Conservation (phyloP, 2,888 invertebrate genomes). For the Perdita meconis region DNA sequence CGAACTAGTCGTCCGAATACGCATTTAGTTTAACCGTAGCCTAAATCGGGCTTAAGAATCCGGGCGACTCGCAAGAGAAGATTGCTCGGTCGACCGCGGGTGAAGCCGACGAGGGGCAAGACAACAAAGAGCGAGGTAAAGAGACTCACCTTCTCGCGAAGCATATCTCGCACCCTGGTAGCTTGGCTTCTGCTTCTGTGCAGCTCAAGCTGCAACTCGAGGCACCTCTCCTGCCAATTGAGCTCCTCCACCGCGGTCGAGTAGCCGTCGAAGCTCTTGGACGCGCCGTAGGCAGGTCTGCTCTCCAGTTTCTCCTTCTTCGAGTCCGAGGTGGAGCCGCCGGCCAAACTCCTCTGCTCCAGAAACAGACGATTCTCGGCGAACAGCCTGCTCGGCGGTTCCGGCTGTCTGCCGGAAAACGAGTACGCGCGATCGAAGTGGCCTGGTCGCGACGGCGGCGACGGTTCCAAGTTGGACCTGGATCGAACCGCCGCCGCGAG, state of each 20-base stretch:
- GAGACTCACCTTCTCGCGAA: constrained; percentile 93
- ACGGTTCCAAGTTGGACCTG: constrained; percentile 70
- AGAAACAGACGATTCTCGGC: constrained; percentile 62
- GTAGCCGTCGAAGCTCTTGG: constrained; percentile 82
- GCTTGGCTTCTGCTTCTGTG: constrained; percentile 95
- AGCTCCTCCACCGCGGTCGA: constrained; percentile 84
- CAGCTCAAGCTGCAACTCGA: constrained; percentile 93
- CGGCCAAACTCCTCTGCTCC: constrained; percentile 59
- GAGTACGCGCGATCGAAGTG: constrained; percentile 76
- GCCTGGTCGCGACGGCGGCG: constrained; percentile 64
- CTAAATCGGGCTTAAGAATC: no score
- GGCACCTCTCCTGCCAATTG: constrained; percentile 95
- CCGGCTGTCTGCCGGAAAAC: constrained; percentile 72
- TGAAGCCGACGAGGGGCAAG: no score
- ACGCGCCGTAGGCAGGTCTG: constrained; percentile 76
- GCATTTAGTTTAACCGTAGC: no score
- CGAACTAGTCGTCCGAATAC: no score
- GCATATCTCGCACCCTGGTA: constrained; percentile 93
- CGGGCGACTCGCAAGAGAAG: no score
- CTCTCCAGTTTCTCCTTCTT: constrained; percentile 83
- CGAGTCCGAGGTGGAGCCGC: constrained; percentile 48
- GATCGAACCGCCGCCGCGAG: constrained; percentile 44
- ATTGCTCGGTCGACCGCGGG: no score
- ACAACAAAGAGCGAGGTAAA: constrained; percentile 22
- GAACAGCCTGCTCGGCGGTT: constrained; percentile 50